Conservation (phyloP, 2,888 invertebrate genomes). For the Bugula neritina region DNA sequence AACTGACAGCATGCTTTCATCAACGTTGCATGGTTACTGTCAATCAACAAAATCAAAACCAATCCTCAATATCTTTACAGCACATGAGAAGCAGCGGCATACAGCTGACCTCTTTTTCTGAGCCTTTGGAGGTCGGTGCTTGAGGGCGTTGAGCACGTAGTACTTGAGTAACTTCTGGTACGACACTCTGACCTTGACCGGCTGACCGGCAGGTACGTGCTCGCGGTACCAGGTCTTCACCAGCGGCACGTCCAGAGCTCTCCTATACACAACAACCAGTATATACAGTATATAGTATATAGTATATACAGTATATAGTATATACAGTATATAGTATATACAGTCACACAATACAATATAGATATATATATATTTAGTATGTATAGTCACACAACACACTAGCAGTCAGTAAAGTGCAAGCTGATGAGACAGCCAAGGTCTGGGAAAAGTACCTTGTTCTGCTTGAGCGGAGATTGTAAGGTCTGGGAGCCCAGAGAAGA, state of each 20-base stretch:
- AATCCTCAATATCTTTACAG: too few species aligned
- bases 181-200: conserved; percentile 97
- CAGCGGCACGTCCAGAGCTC: conserved; percentile 93
- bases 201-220: conserved; percentile 59
- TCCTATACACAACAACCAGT: too few species aligned
- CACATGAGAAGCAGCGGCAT: background rate
- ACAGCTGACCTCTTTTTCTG: conserved; percentile 78
- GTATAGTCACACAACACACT: too few species aligned
- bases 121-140: conserved; percentile 94
- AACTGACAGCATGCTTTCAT: conserved; percentile 7
- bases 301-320: too few species aligned
- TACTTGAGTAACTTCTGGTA: conserved; percentile 98
- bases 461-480: conserved; percentile 93
- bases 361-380: too few species aligned
- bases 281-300: too few species aligned
- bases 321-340: too few species aligned
- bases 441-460: conserved; percentile 62
- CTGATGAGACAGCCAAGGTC: too few species aligned
- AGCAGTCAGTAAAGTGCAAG: too few species aligned
- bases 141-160: conserved; percentile 92
- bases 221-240: conserved; percentile 82
- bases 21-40: background rate
- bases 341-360: too few species aligned
- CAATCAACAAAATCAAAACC: background rate
- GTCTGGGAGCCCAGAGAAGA: conserved; percentile 92